Evolutionary conservation across 2,888 invertebrate species (phyloP).

Genomic region (Germaria angustata): DNA sequence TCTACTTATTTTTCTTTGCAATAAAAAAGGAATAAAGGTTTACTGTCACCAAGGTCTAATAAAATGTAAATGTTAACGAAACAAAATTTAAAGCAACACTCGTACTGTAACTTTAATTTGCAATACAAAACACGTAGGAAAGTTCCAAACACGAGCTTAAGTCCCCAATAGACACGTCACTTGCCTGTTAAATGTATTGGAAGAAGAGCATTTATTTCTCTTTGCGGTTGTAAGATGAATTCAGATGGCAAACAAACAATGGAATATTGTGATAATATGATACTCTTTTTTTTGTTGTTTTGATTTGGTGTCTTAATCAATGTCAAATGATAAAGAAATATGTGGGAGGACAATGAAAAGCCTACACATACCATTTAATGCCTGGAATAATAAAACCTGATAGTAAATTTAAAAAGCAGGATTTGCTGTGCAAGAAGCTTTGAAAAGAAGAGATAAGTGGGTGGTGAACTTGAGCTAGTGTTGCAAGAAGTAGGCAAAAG

Average conservation of each 20-base stretch:
- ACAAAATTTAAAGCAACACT: conserved; percentile 2
- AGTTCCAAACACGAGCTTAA: not conserved
- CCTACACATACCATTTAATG: not conserved
- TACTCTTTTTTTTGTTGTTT: not conserved
- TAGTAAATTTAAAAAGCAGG: not conserved
- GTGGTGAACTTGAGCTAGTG: no score
- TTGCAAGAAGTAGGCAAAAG: no score
- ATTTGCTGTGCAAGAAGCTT: not conserved
- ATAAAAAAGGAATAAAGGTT: not conserved
- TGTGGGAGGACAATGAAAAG: not conserved
- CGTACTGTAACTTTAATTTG: not conserved
- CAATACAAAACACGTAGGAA: not conserved
- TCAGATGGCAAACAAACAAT: conserved; percentile 41
- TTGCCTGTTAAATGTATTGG: not conserved
- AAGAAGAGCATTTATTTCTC: not conserved
- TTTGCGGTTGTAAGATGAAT: conserved; percentile 12
- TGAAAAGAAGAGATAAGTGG: no score
- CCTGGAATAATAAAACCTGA: not conserved
- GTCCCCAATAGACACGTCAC: not conserved
- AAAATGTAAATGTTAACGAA: conserved; percentile 5
- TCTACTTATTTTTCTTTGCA: not conserved
- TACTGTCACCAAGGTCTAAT: not conserved
- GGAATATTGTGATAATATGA: conserved; percentile 14
- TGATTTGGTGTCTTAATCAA: conserved; percentile 9
- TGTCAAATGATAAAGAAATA: conserved; percentile 7